Evolutionary conservation across 2,888 invertebrate genomes (phyloP), one percentile per base, ranked within the genome.

Genomic region (Noctuana brunneofusca): DNA sequence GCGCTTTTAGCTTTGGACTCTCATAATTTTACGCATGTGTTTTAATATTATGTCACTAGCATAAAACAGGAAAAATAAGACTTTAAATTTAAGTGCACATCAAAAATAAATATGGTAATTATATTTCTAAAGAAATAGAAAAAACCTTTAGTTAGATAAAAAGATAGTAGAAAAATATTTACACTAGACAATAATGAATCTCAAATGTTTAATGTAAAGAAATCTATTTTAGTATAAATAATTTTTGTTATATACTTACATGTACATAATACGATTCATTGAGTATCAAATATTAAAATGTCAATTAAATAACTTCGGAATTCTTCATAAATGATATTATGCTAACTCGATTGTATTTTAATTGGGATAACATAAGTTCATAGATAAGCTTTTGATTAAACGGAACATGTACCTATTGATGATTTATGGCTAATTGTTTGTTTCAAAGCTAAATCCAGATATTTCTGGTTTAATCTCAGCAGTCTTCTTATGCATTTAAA

Each of bases 1-100:
- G 46, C 16, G 6, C 12, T 46, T 18, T 46, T 9, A 20, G 3
- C 46, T 46, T 32, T 11, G 12, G 12, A 32, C 9, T 11, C 9
- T 4, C 9, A 11, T 8, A 11, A 8, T 46, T 12, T 46, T 46
- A 16, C n/a, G n/a, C n/a, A n/a, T n/a, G n/a, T n/a, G n/a, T 16
- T 11, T 20, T 11, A 48, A 4, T 24, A 22, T 48, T 24, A n/a
- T 48, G n/a, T 48, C 24, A 22, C 12, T 48, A 24, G 48, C 20
- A 12, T 22, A n/a, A 48, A 24, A 48, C 48, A 48, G 48, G 22
- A 22, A 48, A n/a, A 24, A 48, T 48, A 48, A 48, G 48, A 48
- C 48, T 48, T 48, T 46, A 20, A n/a, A 38, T 48, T 20, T 18
- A 43, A 43, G 4, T 24, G 48, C 22, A 48, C 18, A 48, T 48